Evolutionary conservation across 2,113 vertebrate species (phyloP).

Genomic region (Epinephelus moara): DNA sequence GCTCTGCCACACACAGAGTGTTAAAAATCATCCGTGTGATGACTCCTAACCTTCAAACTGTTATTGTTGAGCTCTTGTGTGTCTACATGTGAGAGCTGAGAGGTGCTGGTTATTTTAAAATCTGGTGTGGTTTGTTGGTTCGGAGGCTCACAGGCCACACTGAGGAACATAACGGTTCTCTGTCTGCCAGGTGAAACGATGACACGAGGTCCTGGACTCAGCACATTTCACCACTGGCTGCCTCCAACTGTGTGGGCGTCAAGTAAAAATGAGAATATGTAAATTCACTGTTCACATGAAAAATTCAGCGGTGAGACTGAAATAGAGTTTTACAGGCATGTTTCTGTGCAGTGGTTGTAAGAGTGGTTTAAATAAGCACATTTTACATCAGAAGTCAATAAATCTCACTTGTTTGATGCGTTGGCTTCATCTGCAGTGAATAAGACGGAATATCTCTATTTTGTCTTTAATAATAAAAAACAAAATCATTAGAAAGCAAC

Average conservation of each 20-base stretch:
- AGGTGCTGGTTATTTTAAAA: neutral
- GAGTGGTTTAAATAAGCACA: neutral
- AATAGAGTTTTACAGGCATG: neutral
- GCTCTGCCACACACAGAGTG: neutral
- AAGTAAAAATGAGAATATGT: neutral
- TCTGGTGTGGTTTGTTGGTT: neutral
- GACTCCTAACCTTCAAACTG: slow-evolving; percentile 6
- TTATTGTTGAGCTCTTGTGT: neutral
- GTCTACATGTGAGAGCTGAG: neutral
- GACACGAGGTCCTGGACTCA: slow-evolving; percentile 6
- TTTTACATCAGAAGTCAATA: neutral
- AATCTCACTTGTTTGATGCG: neutral
- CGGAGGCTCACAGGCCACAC: neutral
- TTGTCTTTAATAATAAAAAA: too few relatives aligned
- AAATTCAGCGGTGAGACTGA: neutral
- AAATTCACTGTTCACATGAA: neutral
- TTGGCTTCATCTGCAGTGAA: neutral
- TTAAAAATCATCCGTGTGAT: neutral
- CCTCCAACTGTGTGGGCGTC: slow-evolving; percentile 15
- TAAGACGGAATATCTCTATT: too few relatives aligned
- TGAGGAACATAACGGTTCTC: slow-evolving; percentile 15
- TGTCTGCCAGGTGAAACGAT: slow-evolving; percentile 13
- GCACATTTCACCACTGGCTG: slow-evolving; percentile 1
- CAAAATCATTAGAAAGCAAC: neutral
- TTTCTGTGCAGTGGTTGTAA: too few relatives aligned